Conservation (phyloP, 2,797 vertebrate species). For the Mormyrops attenuatus region DNA sequence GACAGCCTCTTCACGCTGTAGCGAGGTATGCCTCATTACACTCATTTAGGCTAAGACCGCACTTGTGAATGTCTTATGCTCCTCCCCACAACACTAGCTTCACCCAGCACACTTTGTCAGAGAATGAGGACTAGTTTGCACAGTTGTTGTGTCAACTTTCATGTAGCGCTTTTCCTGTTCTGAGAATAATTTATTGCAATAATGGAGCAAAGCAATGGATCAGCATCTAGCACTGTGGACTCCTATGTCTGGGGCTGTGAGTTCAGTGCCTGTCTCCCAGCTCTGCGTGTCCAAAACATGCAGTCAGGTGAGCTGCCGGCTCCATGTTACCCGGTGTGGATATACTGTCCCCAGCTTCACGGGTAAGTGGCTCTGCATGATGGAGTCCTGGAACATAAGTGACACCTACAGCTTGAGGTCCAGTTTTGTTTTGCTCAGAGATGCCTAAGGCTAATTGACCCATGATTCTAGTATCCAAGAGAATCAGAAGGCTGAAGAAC, state of each 20-base stretch:
- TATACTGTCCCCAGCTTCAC: neutral
- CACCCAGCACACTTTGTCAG: conserved; percentile 24
- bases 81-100: conserved; percentile 42
- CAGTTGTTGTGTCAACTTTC: neutral
- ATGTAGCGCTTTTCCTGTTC: neutral
- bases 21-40: conserved; percentile 45
- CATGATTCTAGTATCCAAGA: neutral
- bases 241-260: neutral
- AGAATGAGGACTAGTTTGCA: neutral
- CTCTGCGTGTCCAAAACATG: neutral
- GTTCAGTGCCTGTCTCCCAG: neutral
- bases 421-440: neutral
- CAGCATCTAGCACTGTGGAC: neutral
- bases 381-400: neutral
- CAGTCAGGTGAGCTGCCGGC: neutral
- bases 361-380: neutral
- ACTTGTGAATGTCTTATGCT: conserved; percentile 33
- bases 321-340: neutral
- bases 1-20: conserved; percentile 43
- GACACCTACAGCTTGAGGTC: neutral
- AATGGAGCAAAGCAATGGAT: neutral
- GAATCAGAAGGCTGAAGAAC: neutral
- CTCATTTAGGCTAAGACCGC: conserved; percentile 44
- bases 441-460: neutral
- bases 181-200: neutral